A percentile compares a stretch with the other conserved stretches of the same genome.
These are phyloP conservation scores for Hipposideros larvatus DNA, from an alignment of 2,797 vertebrate species.

Conservation along the genomic window DNA sequence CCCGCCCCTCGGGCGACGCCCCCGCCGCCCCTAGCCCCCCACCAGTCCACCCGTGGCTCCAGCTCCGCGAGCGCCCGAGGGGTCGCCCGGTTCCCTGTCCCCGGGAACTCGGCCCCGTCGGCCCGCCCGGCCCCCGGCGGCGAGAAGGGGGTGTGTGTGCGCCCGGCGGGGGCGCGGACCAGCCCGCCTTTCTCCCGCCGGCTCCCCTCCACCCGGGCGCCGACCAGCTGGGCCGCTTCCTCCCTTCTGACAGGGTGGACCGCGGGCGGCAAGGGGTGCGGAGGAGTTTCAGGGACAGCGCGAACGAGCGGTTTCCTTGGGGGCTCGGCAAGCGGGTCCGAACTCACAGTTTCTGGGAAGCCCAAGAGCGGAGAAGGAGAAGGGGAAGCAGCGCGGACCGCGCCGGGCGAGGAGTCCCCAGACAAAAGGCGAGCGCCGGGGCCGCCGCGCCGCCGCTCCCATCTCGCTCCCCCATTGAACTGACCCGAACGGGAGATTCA, in stretches of 20 bases:
- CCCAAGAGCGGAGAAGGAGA: slow-evolving; percentile 26
- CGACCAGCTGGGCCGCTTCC: background rate
- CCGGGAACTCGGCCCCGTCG: background rate
- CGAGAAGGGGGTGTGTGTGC: slow-evolving; percentile 70
- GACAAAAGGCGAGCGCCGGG: slow-evolving; percentile 81
- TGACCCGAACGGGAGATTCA: slow-evolving; percentile 71
- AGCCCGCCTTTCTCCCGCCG: slow-evolving; percentile 31
- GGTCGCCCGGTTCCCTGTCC: background rate
- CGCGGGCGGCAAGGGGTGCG: background rate
- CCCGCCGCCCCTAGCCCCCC: slow-evolving; percentile 27
- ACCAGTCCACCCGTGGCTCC: background rate
- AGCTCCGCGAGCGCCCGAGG: background rate
- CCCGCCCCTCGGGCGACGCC: slow-evolving; percentile 71
- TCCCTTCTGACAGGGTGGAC: slow-evolving; percentile 36
- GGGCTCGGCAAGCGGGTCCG: slow-evolving; percentile 52
- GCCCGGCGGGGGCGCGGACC: slow-evolving; percentile 43
- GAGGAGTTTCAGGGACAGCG: slow-evolving; percentile 63
- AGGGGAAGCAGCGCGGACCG: background rate
- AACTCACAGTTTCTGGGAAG: slow-evolving; percentile 68
- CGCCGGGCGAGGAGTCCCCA: slow-evolving; percentile 68
- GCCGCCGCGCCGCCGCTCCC: slow-evolving; percentile 74
- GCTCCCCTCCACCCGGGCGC: slow-evolving; percentile 13
- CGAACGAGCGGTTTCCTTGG: background rate
- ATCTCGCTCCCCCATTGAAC: slow-evolving; percentile 69
- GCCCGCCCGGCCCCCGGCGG: background rate